Base-by-base conservation (phyloP, 2,113 vertebrate species). In the Romanogobio albipinnatus region DNA sequence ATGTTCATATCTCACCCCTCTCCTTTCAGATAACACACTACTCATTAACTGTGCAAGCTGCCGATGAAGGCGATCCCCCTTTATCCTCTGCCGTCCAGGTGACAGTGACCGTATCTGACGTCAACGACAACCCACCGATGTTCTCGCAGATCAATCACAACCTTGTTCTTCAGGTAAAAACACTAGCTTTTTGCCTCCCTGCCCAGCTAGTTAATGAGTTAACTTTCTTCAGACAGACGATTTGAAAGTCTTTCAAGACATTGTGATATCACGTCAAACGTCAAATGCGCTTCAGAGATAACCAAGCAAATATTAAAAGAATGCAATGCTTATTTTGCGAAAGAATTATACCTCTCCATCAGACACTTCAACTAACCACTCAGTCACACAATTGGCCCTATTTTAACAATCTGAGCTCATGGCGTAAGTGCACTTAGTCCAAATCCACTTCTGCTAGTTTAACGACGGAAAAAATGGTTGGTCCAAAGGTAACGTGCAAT, bases 91-190 rank as follows among this genome's bases (percentile, higher is more conserved):
- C 98, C 0, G 93, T 90, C 0, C 90, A 94, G 10, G 87, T 98
- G 26, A 90, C 88, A 0, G 43, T 99, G 91, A 95, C 94, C 0
- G 94, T 99, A 78, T 89, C 91, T 1, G 98, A 99, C 24, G 93
- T 98, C 91, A 99, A 99, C 10, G 98, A 99, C 91, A 99, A 99
- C 90, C 95, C 96, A 0, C 98, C 98, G 0, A 87, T 96, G 61
- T 99, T 99, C 93, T 97, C 97, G 51, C 95, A 96, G 92, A 95
- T 98, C 90, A 97, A 96, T 92, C 96, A 98, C 90, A 96, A 91
- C 43, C 95, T 97, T 61, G 89, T 96, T 77, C 92, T 99, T 84
- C 97, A 97, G 97, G 98, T 99, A 92, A 0, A 78, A 14, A 39
- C 26, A 59, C 45, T 43, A 19, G 2, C 6, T 7, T 75, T 17